A percentile compares a stretch with the other conserved stretches of the same genome.
Conservation (phyloP, 2,888 invertebrate genomes). For the Caenorhabditis sp. region DNA sequence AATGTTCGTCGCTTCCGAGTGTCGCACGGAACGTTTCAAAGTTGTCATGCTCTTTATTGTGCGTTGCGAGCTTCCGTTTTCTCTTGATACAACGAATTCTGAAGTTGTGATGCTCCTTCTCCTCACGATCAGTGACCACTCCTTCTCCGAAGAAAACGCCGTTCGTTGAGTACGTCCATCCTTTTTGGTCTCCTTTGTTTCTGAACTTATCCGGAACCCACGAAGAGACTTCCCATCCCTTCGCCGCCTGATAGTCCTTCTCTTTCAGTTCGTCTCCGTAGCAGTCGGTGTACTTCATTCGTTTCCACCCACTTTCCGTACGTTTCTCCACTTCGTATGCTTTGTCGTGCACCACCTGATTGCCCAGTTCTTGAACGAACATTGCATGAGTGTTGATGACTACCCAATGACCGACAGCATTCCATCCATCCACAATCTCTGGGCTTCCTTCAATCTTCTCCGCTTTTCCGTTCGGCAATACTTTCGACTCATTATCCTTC, state of each 20-base stretch:
- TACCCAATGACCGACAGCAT: slow-evolving; percentile 58
- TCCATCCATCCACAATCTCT: neutral
- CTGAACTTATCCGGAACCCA: slow-evolving; percentile 69
- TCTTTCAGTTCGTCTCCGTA: slow-evolving; percentile 61
- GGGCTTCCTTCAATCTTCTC: slow-evolving; percentile 2
- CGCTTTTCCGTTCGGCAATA: slow-evolving; percentile 15
- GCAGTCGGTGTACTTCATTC: slow-evolving; percentile 60
- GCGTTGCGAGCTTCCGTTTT: slow-evolving; percentile 10
- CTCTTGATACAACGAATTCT: slow-evolving; percentile 35
- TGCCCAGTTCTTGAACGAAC: slow-evolving; percentile 58
- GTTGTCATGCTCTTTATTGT: slow-evolving; percentile 43
- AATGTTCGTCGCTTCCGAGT: slow-evolving; percentile 29
- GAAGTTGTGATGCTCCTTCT: slow-evolving; percentile 35
- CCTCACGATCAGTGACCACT: slow-evolving; percentile 43
- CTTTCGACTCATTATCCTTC: slow-evolving; percentile 32
- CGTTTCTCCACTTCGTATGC: slow-evolving; percentile 61
- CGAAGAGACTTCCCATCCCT: slow-evolving; percentile 65
- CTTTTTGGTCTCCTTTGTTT: slow-evolving; percentile 71
- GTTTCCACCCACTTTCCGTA: slow-evolving; percentile 47
- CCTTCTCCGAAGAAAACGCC: slow-evolving; percentile 64
- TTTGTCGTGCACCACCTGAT: slow-evolving; percentile 58
- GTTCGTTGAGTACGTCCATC: slow-evolving; percentile 70
- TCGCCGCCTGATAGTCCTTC: slow-evolving; percentile 23
- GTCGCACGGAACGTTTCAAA: slow-evolving; percentile 28
- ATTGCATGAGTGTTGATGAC: slow-evolving; percentile 60